A percentile compares a stretch with the other conserved stretches of the same genome.
Conservation (phyloP, 1,140 invertebrate genomes). For the Acromyrmex heyeri region DNA sequence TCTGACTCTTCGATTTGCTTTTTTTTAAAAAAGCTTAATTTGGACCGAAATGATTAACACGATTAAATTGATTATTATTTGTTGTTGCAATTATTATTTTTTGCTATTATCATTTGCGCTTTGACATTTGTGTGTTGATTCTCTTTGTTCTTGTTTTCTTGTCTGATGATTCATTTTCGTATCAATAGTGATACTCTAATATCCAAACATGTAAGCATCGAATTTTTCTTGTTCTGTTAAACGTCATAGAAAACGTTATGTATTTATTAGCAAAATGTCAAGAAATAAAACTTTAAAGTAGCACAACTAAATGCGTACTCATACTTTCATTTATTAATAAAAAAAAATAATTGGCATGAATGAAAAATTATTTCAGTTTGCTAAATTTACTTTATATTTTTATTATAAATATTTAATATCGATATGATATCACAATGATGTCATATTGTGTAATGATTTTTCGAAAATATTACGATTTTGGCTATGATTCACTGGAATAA, state of each 20-base stretch:
- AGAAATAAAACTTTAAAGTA: neutral
- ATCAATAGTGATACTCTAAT: neutral
- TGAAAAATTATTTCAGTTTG: neutral
- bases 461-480: neutral
- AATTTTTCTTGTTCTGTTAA: neutral
- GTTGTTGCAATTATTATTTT: neutral
- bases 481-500: no score
- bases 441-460: neutral
- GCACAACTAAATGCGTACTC: neutral
- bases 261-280: neutral
- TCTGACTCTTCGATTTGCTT: neutral
- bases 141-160: neutral
- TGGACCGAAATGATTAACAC: neutral
- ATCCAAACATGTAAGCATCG: neutral
- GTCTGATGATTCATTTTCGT: neutral
- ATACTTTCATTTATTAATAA: neutral
- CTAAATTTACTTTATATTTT: neutral
- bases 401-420: neutral
- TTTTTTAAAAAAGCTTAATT: neutral
- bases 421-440: neutral
- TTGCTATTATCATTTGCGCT: neutral
- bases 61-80: neutral
- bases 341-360: neutral
- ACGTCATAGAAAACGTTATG: neutral
- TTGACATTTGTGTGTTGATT: neutral